phyloP scores from a whole-genome alignment of 1,140 invertebrate genomes.

The Drosophila seguyi region DNA sequence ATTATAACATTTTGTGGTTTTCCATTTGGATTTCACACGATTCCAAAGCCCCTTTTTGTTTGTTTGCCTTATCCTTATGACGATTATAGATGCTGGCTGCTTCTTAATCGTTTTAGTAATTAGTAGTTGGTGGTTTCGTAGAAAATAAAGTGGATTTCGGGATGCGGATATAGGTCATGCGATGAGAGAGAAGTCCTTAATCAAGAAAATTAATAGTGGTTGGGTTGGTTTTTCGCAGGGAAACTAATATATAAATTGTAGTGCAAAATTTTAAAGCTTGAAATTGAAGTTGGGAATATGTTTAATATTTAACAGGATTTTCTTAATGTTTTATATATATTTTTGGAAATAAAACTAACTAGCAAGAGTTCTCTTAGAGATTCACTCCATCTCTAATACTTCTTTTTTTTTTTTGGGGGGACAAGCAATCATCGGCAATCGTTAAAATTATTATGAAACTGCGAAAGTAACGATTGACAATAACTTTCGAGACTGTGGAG shows the following conservation, averaged over 20 bases:
- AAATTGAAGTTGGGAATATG: not conserved
- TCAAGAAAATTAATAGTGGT: slow-evolving; percentile 5
- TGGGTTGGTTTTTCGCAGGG: not conserved
- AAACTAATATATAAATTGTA: not conserved
- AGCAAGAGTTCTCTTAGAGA: not conserved
- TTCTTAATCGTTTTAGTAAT: slow-evolving; percentile 72
- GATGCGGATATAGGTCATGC: slow-evolving; percentile 24
- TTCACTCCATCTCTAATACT: not conserved
- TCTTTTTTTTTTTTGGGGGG: no score
- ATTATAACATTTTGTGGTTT: slow-evolving; percentile 73
- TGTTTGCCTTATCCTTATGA: slow-evolving; percentile 24
- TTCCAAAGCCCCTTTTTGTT: slow-evolving; percentile 24
- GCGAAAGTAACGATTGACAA: slow-evolving; percentile 25
- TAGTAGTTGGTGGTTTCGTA: slow-evolving; percentile 48
- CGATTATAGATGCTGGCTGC: slow-evolving; percentile 48
- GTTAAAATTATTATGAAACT: slow-evolving; percentile 43
- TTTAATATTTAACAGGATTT: not conserved
- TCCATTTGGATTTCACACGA: slow-evolving; percentile 53
- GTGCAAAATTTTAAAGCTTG: not conserved
- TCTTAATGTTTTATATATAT: not conserved
- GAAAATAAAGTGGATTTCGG: slow-evolving; percentile 8
- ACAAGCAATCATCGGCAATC: slow-evolving; percentile 32
- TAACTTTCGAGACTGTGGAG: slow-evolving; percentile 33
- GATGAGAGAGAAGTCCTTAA: not conserved
- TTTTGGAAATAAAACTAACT: not conserved